A percentile compares a stretch with the other conserved stretches of the same genome.
Evolutionary conservation across 2,888 invertebrate species (phyloP).

Genomic region (Latrodectus hesperus): DNA sequence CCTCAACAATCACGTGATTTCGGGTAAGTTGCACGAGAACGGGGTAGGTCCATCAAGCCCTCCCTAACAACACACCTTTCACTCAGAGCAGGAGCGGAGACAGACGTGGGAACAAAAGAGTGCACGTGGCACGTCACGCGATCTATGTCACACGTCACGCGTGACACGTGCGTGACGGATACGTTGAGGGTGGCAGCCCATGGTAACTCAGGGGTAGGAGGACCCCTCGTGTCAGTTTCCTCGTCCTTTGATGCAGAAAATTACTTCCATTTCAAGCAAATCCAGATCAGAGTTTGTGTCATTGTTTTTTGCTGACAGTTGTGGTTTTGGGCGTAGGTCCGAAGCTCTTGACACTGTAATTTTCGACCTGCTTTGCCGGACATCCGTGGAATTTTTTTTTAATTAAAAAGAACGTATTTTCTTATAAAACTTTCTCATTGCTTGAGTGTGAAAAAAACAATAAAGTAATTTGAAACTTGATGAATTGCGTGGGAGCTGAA

Average conservation of each 20-base stretch:
- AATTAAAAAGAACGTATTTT: too few species aligned
- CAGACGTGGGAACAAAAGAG: conserved; percentile 2
- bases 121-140: not conserved
- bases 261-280: not conserved
- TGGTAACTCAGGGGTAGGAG: not conserved
- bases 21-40: not conserved
- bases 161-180: conserved; percentile 14
- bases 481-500: too few species aligned
- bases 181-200: not conserved
- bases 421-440: too few species aligned
- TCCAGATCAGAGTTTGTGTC: not conserved
- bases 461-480: too few species aligned
- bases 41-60: not conserved
- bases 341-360: not conserved
- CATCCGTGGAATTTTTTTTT: not conserved
- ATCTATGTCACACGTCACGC: conserved; percentile 3
- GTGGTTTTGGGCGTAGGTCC: not conserved
- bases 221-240: not conserved
- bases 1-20: not conserved
- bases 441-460: too few species aligned
- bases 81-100: not conserved
- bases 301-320: not conserved
- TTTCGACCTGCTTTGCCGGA: not conserved
- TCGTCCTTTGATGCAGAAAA: not conserved
- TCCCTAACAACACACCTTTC: not conserved